Percentiles rank a stretch among this genome's conserved stretches.
Evolutionary conservation across 2,888 invertebrate genomes (phyloP).

Genomic region (Acanthoscelides obtectus): DNA sequence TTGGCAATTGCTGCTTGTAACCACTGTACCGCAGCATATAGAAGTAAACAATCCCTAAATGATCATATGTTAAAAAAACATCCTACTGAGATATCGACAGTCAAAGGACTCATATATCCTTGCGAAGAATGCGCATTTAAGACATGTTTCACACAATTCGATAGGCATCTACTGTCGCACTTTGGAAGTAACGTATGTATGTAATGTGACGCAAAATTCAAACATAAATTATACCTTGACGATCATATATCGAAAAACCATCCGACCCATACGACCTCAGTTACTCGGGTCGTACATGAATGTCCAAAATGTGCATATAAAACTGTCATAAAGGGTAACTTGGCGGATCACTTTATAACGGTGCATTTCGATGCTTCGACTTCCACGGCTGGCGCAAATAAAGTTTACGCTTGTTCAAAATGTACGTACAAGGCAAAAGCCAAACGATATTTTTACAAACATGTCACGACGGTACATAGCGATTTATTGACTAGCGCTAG

Average conservation of each 20-base stretch:
- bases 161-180: neutral
- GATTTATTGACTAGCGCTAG: too few relatives aligned
- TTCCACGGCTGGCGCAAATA: too few relatives aligned
- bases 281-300: neutral
- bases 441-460: too few relatives aligned
- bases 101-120: neutral
- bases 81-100: neutral
- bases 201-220: neutral
- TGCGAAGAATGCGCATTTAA: neutral
- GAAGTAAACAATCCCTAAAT: neutral
- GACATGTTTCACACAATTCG: neutral
- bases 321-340: neutral
- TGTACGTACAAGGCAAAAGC: too few relatives aligned
- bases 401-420: too few relatives aligned
- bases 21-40: neutral
- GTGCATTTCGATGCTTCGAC: neutral
- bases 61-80: neutral
- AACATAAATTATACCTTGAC: neutral
- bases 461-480: too few relatives aligned
- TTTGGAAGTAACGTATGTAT: neutral
- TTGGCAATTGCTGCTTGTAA: neutral
- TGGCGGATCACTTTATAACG: neutral
- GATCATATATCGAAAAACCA: neutral
- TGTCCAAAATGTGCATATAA: neutral
- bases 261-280: neutral